These are phyloP conservation scores for Spinus pinus DNA, from an alignment of 2,797 vertebrate species.

Conservation along the genomic window DNA sequence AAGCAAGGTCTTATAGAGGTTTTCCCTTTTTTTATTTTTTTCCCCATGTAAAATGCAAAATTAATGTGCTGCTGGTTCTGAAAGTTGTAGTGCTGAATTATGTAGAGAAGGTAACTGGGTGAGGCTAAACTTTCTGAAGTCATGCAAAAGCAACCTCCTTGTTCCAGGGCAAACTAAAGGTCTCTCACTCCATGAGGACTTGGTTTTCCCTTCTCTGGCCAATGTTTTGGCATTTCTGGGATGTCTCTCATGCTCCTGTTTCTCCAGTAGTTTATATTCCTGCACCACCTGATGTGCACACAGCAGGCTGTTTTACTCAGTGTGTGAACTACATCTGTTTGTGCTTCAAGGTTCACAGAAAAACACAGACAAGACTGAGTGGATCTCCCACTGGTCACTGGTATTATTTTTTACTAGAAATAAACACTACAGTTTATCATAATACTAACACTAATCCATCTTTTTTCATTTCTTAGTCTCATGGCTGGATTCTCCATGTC, in stretches of 20 bases:
- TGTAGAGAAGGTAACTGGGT: neutral
- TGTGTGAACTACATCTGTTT: neutral
- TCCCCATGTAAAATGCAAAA: neutral
- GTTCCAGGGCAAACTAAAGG: slow-evolving; percentile 24
- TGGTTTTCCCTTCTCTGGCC: neutral
- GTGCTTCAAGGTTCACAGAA: neutral
- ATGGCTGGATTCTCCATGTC: neutral
- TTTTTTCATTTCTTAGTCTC: neutral
- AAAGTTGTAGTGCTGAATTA: slow-evolving; percentile 44
- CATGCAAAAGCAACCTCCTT: neutral
- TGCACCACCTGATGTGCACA: neutral
- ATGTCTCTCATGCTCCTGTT: neutral
- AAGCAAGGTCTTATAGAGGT: neutral
- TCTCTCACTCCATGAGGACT: slow-evolving; percentile 8
- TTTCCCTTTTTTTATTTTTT: neutral
- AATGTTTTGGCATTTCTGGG: neutral
- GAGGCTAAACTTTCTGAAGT: neutral
- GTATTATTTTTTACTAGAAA: neutral
- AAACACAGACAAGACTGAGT: neutral
- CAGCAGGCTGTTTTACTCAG: neutral
- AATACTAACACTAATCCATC: neutral
- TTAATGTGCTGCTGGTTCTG: neutral
- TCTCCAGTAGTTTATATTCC: neutral
- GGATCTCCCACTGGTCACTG: neutral
- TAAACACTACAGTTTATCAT: neutral